These are phyloP conservation scores for Drosophila meridiana DNA, from an alignment of 2,888 invertebrate genomes.

Conservation along the genomic window DNA sequence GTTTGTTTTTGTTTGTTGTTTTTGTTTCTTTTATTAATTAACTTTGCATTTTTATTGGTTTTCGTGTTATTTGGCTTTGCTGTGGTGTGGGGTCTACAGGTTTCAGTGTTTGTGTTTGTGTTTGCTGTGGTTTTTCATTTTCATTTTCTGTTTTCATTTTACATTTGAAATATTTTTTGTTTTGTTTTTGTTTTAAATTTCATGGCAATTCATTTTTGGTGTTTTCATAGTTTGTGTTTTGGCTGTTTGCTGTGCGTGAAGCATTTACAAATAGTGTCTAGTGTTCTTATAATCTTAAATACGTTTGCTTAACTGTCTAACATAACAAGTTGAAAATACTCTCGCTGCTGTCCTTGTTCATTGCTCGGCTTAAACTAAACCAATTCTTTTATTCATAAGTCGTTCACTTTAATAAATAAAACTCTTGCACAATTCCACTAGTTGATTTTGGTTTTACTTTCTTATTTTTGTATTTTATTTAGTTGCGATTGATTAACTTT, in stretches of 20 bases:
- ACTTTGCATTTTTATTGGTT: constrained; percentile 73
- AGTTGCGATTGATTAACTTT: constrained; percentile 10
- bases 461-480: constrained; percentile 17
- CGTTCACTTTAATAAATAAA: constrained; percentile 51
- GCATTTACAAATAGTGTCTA: constrained; percentile 68
- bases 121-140: constrained; percentile 15
- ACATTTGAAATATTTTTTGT: constrained; percentile 26
- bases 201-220: constrained; percentile 2
- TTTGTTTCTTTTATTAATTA: constrained; percentile 56
- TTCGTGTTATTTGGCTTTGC: constrained; percentile 33
- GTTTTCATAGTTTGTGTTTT: constrained; percentile 10
- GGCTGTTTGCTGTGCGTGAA: constrained; percentile 44
- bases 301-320: constrained; percentile 62
- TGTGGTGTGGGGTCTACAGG: constrained; percentile 30
- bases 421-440: constrained; percentile 77
- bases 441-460: constrained; percentile 45
- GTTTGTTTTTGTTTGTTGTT: background rate
- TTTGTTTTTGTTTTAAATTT: background rate
- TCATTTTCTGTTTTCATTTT: constrained; percentile 15
- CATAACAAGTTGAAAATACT: constrained; percentile 71
- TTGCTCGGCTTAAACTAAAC: constrained; percentile 66
- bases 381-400: constrained; percentile 33
- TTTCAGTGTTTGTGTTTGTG: constrained; percentile 8
- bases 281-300: constrained; percentile 43
- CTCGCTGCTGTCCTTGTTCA: constrained; percentile 39